A percentile compares a stretch with the other conserved stretches of the same genome.
Evolutionary conservation across 2,797 vertebrate genomes (phyloP).

Genomic region (Sebastes kiyomatsui): DNA sequence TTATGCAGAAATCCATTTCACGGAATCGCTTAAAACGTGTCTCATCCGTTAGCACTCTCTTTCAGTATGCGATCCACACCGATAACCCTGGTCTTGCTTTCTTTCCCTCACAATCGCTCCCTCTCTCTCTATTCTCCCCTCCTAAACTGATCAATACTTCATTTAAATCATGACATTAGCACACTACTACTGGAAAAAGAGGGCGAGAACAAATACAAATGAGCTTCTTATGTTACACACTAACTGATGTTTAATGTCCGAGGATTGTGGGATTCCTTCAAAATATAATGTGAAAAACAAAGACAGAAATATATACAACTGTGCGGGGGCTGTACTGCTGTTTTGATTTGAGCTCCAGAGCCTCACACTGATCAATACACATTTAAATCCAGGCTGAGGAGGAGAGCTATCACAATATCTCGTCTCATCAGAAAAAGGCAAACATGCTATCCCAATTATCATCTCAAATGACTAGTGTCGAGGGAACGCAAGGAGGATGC

Average conservation of each 20-base stretch:
- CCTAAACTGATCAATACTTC: slow-evolving; percentile 92
- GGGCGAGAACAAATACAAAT: slow-evolving; percentile 70
- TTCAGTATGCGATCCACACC: slow-evolving; percentile 87
- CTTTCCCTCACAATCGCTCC: slow-evolving; percentile 88
- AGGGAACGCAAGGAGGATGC: slow-evolving; percentile 64
- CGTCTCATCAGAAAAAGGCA: slow-evolving; percentile 78
- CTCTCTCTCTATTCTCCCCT: slow-evolving; percentile 90
- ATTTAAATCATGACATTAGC: slow-evolving; percentile 93
- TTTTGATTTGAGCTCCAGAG: slow-evolving; percentile 78
- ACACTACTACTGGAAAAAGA: slow-evolving; percentile 80
- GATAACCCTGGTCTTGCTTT: slow-evolving; percentile 88
- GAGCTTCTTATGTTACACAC: slow-evolving; percentile 42
- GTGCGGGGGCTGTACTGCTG: slow-evolving; percentile 61
- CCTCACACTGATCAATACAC: slow-evolving; percentile 82
- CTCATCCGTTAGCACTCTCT: slow-evolving; percentile 83
- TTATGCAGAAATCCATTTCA: slow-evolving; percentile 78
- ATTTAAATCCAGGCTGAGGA: slow-evolving; percentile 82
- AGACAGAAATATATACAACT: slow-evolving; percentile 72
- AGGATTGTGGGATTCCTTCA: slow-evolving; percentile 46
- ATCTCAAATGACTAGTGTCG: slow-evolving; percentile 71
- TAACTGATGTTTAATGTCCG: slow-evolving; percentile 40
- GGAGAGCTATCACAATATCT: slow-evolving; percentile 72
- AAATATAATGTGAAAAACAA: slow-evolving; percentile 63
- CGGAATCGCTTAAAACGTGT: slow-evolving; percentile 76
- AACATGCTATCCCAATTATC: slow-evolving; percentile 78